phyloP scores from a whole-genome alignment of 1,140 invertebrate genomes.

The Saccostrea echinata region DNA sequence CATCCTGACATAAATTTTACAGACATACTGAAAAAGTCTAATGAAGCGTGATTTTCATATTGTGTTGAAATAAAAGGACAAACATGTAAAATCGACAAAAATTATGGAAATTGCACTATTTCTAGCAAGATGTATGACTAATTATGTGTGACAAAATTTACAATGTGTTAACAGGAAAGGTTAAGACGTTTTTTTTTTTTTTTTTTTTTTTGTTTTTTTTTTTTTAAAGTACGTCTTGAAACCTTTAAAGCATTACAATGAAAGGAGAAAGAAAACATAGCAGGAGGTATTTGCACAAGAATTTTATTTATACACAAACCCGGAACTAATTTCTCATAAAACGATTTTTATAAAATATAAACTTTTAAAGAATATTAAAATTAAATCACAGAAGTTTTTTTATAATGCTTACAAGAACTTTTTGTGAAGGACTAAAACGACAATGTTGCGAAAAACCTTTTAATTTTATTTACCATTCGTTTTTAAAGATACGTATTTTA shows the following conservation, averaged over 20 bases:
- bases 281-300: not conserved
- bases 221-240: not conserved
- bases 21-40: not conserved
- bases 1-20: no score
- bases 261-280: not conserved
- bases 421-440: no score
- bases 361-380: no score
- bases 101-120: slow-evolving; percentile 25
- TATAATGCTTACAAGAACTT: no score
- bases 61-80: not conserved
- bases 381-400: no score
- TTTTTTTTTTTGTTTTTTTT: no score
- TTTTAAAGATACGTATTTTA: no score
- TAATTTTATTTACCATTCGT: no score
- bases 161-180: not conserved
- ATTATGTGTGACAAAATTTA: slow-evolving; percentile 26
- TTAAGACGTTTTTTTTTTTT: not conserved
- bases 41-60: not conserved
- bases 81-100: not conserved
- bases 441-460: no score
- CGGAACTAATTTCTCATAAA: not conserved
- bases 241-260: not conserved
- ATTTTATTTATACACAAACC: not conserved
- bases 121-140: slow-evolving; percentile 7
- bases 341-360: not conserved